Conservation (phyloP, 1,140 invertebrate genomes). For the Parasteatoda tepidariorum region DNA sequence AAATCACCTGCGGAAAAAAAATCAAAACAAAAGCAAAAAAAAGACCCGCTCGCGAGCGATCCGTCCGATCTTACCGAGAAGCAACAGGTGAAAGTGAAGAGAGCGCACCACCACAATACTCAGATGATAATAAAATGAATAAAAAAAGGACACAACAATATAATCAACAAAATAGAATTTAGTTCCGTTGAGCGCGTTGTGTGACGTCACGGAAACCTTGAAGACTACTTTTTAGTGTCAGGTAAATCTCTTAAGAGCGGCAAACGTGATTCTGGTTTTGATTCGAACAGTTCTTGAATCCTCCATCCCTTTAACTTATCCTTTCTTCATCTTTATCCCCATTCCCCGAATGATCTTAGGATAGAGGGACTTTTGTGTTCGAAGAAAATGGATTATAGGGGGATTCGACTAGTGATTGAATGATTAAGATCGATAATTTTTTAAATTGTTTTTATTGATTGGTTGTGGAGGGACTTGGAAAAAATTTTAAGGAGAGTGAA, state of each 20-base stretch:
- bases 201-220: slow-evolving; percentile 55
- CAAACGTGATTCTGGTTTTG: slow-evolving; percentile 32
- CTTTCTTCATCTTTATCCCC: background rate
- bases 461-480: too few species aligned
- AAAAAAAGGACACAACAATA: background rate
- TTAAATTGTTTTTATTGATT: background rate
- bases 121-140: slow-evolving; percentile 7
- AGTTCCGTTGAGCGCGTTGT: slow-evolving; percentile 52
- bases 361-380: slow-evolving; percentile 15
- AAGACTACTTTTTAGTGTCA: slow-evolving; percentile 57
- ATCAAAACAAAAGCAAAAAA: background rate
- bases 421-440: slow-evolving; percentile 5
- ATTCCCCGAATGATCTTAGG: slow-evolving; percentile 9
- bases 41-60: background rate
- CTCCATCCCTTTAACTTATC: slow-evolving; percentile 2
- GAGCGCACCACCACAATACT: slow-evolving; percentile 32
- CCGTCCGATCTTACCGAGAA: slow-evolving; percentile 19
- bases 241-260: slow-evolving; percentile 37
- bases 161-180: background rate
- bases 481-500: background rate
- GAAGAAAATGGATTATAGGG: slow-evolving; percentile 33
- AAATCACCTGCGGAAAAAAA: background rate
- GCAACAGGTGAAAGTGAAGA: slow-evolving; percentile 56
- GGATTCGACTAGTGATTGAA: background rate
- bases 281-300: slow-evolving; percentile 27